A percentile compares a stretch with the other conserved stretches of the same genome.
These are phyloP conservation scores for Gari tellinella DNA, from an alignment of 2,888 invertebrate species.

Conservation along the genomic window DNA sequence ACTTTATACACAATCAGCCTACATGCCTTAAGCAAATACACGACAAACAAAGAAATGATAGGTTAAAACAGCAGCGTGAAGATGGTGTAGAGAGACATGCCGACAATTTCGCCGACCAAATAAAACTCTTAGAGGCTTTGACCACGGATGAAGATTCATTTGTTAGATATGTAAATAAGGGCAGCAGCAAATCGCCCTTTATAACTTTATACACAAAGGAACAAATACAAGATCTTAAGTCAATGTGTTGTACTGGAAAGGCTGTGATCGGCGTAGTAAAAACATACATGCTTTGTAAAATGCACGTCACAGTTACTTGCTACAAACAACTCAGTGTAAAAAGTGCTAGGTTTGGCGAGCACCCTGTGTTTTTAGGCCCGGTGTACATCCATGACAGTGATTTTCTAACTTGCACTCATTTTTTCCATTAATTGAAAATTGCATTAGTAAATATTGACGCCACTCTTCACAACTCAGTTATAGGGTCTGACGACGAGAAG, in stretches of 20 bases:
- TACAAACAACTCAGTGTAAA: constrained; percentile 38
- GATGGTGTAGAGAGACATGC: too few relatives aligned
- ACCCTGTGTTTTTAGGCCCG: constrained; percentile 53
- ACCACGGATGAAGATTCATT: constrained; percentile 17
- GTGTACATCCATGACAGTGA: constrained; percentile 51
- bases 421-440: constrained; percentile 34
- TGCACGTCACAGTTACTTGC: constrained; percentile 46
- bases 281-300: constrained; percentile 41
- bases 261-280: constrained; percentile 41
- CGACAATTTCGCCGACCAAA: constrained; percentile 33
- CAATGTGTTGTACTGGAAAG: constrained; percentile 42
- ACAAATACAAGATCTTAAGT: constrained; percentile 42
- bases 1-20: constrained; percentile 33
- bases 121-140: constrained; percentile 27
- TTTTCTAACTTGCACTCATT: constrained; percentile 40
- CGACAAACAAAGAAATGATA: too few relatives aligned
- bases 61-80: too few relatives aligned
- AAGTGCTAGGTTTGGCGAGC: constrained; percentile 10
- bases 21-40: too few relatives aligned
- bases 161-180: constrained; percentile 14
- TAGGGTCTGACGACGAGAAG: constrained; percentile 27
- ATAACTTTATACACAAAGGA: constrained; percentile 38
- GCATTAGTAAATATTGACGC: constrained; percentile 26
- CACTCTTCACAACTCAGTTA: constrained; percentile 3
- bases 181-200: constrained; percentile 24